Conservation (phyloP, 2,888 invertebrate genomes). For the Tribolium freemani region DNA sequence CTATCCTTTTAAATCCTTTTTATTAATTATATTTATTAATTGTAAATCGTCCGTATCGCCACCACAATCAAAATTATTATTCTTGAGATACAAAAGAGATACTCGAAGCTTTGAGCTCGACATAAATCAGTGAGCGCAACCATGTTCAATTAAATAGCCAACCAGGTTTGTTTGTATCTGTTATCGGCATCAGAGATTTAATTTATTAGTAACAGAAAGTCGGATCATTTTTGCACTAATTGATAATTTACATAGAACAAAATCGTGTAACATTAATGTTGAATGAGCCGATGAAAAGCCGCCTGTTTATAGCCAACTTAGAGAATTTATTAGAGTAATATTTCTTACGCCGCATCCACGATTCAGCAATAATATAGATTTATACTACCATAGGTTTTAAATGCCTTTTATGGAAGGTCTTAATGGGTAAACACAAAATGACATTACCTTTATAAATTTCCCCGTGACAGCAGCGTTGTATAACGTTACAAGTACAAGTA, state of each 20-base stretch:
- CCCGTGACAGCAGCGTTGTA: slow-evolving; percentile 28
- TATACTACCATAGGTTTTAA: slow-evolving; percentile 31
- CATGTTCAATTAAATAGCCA: slow-evolving; percentile 32
- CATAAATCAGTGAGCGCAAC: slow-evolving; percentile 27
- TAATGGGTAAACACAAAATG: slow-evolving; percentile 35
- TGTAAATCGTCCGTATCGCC: slow-evolving; percentile 29
- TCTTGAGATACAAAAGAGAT: slow-evolving; percentile 11
- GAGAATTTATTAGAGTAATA: slow-evolving; percentile 15
- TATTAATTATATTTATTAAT: too few species aligned
- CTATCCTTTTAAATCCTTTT: not conserved
- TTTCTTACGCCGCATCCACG: slow-evolving; percentile 22
- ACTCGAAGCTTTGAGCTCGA: not conserved
- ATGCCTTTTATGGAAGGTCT: slow-evolving; percentile 25
- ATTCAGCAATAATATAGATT: slow-evolving; percentile 32
- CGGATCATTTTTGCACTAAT: slow-evolving; percentile 35
- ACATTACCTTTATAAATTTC: slow-evolving; percentile 35
- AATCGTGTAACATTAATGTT: slow-evolving; percentile 14
- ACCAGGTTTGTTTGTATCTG: slow-evolving; percentile 26
- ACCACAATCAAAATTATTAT: slow-evolving; percentile 25
- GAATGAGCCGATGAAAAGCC: slow-evolving; percentile 10
- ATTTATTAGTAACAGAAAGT: slow-evolving; percentile 28
- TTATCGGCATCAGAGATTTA: slow-evolving; percentile 36
- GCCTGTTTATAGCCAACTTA: not conserved
- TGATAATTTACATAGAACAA: slow-evolving; percentile 35
- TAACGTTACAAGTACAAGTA: slow-evolving; percentile 38